phyloP scores from a whole-genome alignment of 2,888 invertebrate genomes.

The Bruchidius siliquastri region DNA sequence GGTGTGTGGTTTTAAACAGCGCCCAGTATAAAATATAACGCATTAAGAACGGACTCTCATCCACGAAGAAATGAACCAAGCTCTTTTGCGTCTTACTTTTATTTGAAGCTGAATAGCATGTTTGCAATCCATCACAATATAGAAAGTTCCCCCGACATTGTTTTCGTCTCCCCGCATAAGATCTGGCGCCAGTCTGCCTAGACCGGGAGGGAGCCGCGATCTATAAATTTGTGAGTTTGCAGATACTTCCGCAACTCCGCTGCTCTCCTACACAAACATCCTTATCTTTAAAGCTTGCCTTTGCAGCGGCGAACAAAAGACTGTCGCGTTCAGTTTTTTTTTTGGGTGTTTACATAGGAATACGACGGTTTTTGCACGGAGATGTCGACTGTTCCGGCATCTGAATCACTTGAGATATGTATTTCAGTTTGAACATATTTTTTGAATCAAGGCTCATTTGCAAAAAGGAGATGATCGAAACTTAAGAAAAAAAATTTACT shows the following conservation, averaged over 20 bases:
- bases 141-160: neutral
- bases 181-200: neutral
- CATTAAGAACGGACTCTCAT: too few species aligned
- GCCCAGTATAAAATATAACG: too few species aligned
- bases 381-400: neutral
- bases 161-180: neutral
- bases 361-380: neutral
- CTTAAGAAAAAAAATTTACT: too few species aligned
- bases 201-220: neutral
- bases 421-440: neutral
- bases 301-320: neutral
- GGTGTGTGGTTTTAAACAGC: too few species aligned
- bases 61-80: too few species aligned
- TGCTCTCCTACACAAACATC: neutral
- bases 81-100: neutral
- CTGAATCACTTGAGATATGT: neutral
- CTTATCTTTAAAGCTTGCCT: neutral
- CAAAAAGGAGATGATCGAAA: too few species aligned
- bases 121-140: neutral
- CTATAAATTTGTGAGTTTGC: neutral
- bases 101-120: neutral
- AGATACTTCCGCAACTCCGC: neutral
- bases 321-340: neutral
- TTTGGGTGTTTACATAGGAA: neutral
- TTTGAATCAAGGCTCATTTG: too few species aligned